Conservation (phyloP, 2,888 invertebrate species). For the Camponotus fellah region DNA sequence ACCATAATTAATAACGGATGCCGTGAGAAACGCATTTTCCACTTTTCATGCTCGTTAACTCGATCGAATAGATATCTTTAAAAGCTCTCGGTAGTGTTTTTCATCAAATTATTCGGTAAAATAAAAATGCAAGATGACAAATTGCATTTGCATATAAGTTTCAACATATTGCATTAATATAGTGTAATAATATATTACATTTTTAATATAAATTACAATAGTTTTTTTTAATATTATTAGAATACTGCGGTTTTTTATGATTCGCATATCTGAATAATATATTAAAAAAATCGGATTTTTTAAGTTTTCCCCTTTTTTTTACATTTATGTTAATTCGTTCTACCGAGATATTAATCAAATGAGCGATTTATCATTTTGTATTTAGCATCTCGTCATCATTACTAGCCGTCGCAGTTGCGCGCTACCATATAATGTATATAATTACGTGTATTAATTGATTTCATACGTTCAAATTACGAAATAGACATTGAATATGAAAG, state of each 20-base stretch:
- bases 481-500: conserved; percentile 60
- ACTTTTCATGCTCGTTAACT: neutral
- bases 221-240: neutral
- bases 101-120: neutral
- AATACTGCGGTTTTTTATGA: neutral
- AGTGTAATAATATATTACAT: neutral
- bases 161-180: conserved; percentile 13
- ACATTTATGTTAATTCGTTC: neutral
- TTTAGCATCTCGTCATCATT: conserved; percentile 45
- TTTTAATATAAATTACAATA: neutral
- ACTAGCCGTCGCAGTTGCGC: conserved; percentile 22
- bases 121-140: neutral
- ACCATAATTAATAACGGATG: neutral
- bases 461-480: conserved; percentile 43
- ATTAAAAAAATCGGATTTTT: neutral
- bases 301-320: neutral
- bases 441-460: conserved; percentile 25
- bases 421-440: conserved; percentile 28
- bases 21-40: conserved; percentile 1
- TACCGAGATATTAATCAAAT: neutral
- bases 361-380: neutral
- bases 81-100: neutral
- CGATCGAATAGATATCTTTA: conserved; percentile 5
- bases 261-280: neutral
- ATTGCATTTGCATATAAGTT: neutral